Evolutionary conservation across 2,888 invertebrate genomes (phyloP).

Genomic region (Pammene fasciana): DNA sequence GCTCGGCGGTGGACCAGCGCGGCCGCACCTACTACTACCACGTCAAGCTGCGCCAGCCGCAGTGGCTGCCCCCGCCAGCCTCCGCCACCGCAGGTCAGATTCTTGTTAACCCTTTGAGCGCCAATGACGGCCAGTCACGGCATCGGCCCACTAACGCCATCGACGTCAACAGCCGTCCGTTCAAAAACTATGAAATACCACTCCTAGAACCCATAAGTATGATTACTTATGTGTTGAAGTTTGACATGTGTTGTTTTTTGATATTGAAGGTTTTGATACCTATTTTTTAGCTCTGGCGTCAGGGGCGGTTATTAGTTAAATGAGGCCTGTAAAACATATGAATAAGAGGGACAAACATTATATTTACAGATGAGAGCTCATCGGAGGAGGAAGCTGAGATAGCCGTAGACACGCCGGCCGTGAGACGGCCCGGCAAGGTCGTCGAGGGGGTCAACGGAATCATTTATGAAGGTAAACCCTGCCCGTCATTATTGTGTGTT

Average conservation of each 20-base stretch:
- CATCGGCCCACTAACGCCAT: too few species aligned
- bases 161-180: too few species aligned
- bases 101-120: too few species aligned
- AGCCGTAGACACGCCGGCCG: slow-evolving; percentile 65
- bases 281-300: too few species aligned
- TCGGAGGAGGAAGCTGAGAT: slow-evolving; percentile 71
- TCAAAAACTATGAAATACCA: too few species aligned
- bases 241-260: too few species aligned
- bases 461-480: slow-evolving; percentile 72
- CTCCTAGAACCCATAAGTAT: too few species aligned
- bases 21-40: slow-evolving; percentile 97
- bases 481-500: background rate
- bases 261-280: too few species aligned
- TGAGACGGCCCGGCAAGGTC: slow-evolving; percentile 66
- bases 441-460: slow-evolving; percentile 79
- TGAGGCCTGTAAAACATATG: too few species aligned
- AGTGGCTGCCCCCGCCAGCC: slow-evolving; percentile 88
- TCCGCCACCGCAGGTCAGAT: background rate
- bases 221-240: too few species aligned
- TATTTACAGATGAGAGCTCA: slow-evolving; percentile 66
- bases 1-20: slow-evolving; percentile 90
- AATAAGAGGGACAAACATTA: background rate
- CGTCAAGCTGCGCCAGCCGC: slow-evolving; percentile 88
- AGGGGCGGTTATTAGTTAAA: too few species aligned
- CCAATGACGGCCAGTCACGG: too few species aligned